Conservation (phyloP, 1,140 invertebrate genomes). For the Lysiphlebus fabarum region DNA sequence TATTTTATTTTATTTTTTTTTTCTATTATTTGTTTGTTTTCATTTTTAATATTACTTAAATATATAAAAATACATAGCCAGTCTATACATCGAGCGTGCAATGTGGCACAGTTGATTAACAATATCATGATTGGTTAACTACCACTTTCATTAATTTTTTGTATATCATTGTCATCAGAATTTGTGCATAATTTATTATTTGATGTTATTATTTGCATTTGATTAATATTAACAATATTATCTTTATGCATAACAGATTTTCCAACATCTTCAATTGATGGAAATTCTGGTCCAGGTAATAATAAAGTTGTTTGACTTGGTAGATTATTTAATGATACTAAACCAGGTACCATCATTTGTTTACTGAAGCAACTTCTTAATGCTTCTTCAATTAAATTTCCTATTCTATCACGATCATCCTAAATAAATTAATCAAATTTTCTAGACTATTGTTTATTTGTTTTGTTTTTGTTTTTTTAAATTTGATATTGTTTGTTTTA, state of each 20-base stretch:
- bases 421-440: constrained; percentile 28
- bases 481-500: no score
- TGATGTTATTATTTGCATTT: constrained; percentile 48
- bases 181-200: constrained; percentile 44
- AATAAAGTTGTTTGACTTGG: constrained; percentile 49
- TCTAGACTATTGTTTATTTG: not conserved
- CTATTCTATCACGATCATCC: constrained; percentile 58
- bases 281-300: constrained; percentile 43
- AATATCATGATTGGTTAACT: constrained; percentile 52
- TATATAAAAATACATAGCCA: constrained; percentile 58
- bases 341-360: constrained; percentile 45
- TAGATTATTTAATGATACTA: constrained; percentile 51
- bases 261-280: constrained; percentile 46
- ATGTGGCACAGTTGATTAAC: constrained; percentile 53
- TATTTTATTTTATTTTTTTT: no score
- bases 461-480: no score
- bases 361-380: constrained; percentile 53
- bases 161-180: constrained; percentile 44
- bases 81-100: constrained; percentile 55
- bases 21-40: constrained; percentile 5
- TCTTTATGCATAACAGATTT: constrained; percentile 38
- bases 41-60: constrained; percentile 47
- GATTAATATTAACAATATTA: constrained; percentile 49
- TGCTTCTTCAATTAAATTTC: constrained; percentile 53
- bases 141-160: constrained; percentile 44